Conservation (phyloP, 2,113 vertebrate genomes). For the Pygathrix nemaeus region DNA sequence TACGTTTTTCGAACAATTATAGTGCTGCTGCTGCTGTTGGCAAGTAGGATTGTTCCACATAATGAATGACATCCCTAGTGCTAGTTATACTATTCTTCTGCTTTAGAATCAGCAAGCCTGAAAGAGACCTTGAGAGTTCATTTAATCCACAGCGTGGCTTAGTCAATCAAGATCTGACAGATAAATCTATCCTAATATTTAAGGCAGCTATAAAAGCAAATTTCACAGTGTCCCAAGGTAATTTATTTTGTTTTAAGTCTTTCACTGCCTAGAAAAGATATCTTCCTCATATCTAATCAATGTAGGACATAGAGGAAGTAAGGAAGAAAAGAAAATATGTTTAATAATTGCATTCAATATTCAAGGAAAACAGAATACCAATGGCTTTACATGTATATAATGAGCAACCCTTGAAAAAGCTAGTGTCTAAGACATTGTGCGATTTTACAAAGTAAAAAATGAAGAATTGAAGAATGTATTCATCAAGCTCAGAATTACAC, state of each 20-base stretch:
- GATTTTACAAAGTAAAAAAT: neutral
- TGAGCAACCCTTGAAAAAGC: neutral
- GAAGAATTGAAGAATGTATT: neutral
- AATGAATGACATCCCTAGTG: neutral
- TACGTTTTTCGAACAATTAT: neutral
- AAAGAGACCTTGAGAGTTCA: neutral
- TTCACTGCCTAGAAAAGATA: neutral
- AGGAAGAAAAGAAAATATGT: neutral
- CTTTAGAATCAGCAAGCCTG: neutral
- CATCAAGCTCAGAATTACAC: neutral
- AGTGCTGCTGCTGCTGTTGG: neutral
- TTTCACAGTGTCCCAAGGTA: neutral
- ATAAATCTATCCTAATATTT: conserved; percentile 1
- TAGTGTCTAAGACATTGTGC: neutral
- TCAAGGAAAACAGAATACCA: neutral
- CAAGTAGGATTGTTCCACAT: neutral
- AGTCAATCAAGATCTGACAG: conserved; percentile 15
- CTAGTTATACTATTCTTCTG: neutral
- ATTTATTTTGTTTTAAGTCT: neutral
- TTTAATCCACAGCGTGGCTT: neutral
- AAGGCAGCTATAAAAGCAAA: conserved; percentile 5
- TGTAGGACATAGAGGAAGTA: neutral
- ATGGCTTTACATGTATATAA: neutral
- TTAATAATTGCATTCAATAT: neutral
- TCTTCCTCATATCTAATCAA: neutral